Evolutionary conservation across 2,113 vertebrate genomes (phyloP), one percentile per base, ranked within the genome.

Genomic region (Anolis sagrei): DNA sequence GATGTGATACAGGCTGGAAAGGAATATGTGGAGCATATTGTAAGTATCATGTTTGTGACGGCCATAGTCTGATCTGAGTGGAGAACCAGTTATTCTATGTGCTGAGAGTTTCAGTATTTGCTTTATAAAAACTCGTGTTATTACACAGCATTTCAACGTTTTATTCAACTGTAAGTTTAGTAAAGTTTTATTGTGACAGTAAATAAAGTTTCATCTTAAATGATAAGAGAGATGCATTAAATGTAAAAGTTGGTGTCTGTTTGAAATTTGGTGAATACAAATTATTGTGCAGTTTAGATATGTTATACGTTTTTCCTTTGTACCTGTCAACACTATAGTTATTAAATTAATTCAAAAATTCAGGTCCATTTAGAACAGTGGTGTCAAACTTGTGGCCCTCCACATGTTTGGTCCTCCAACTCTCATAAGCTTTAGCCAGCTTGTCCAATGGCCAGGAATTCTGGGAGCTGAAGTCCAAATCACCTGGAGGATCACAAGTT

Each of bases 1-100:
- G 99, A 99, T 92, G 98, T 99, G 91, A 97, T 99, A 91, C 97
- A 98, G 84, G 99, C 99, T 89, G 99, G 98, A 93, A 97, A 96
- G 88, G 99, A 99, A 93, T 99, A 99, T 74, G 95, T 99, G 90
- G 99, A 99, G 90, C 99, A 99, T 92, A 98, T 96, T 93, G 99
- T 99, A 95, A 98, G 98, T 95, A 86, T 32, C 25, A 1, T 62
- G 61, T 73, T 34, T 0, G 0, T 49, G 29, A 27, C n/a, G 74
- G 49, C 32, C 1, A 25, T 75, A 7, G 36, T 73, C 19, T 64
- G 36, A 51, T 75, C 23, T 0, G 1, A 72, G 78, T 44, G 72
- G 3, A 68, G 66, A 36, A 39, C 27, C 54, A 27, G 49, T 21
- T 49, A 64, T 34, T 49, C 0, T 54, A 0, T 0, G 39, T 87